Evolutionary conservation across 2,888 invertebrate genomes (phyloP), one percentile per base, ranked within the genome.

Genomic region (Drosophila putrida): DNA sequence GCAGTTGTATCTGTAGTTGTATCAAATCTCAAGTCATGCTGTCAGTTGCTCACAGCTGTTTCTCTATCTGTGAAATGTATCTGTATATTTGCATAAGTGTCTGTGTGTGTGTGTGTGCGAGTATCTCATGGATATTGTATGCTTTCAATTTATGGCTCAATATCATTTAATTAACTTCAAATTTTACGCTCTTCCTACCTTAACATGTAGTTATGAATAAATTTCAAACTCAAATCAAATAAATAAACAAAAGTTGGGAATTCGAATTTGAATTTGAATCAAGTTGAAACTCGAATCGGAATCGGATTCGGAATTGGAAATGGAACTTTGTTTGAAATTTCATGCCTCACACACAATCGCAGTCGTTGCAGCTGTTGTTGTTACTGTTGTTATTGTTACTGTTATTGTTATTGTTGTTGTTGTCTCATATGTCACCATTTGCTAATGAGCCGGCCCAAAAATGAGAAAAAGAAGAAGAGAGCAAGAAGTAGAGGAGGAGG

Each of bases 161-260:
- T 78, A 67, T 50, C 61, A 49, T 78, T 78, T 81, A 89, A 85
- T 89, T 73, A 82, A 88, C 77, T 85, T 73, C 62, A 89, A 89
- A 83, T 89, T 89, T 89, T 54, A 88, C 76, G 88, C 86, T 46
- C 31, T 27, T 47, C 54, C 67, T 88, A 89, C 85, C 85, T 82
- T 88, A 84, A 69, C 68, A 73, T 50, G 38, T 57, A 44, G 51
- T 47, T 68, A 47, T 64, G 67, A 46, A 57, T 43, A n/a, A n/a
- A 61, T 64, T 27, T 38, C 15, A 46, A 44, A 65, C 27, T n/a
- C 38, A 11, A 59, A 58, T 57, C 9, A 9, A 31, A 31, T 62
- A 60, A 38, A 73, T 78, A 67, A 67, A 67, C 68, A 78, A 58
- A 43, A 66, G 20, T 47, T 55, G 49, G 49, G 49, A 49, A 36